phyloP scores from a whole-genome alignment of 2,797 vertebrate genomes.

The Hypotaenidia philippensis region DNA sequence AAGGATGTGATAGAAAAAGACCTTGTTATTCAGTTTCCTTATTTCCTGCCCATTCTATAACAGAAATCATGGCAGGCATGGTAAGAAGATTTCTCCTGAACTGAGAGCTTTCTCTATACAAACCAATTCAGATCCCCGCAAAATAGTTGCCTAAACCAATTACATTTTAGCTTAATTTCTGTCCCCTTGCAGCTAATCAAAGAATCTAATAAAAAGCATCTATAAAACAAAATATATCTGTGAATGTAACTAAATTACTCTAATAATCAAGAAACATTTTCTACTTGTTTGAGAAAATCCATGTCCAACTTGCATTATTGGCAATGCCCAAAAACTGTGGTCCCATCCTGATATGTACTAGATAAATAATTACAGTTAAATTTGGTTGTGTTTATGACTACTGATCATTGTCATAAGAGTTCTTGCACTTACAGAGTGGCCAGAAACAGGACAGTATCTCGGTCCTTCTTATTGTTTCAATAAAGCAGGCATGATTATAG shows the following conservation, averaged over 20 bases:
- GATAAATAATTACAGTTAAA: not conserved
- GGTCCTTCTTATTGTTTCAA: not conserved
- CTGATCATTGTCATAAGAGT: not conserved
- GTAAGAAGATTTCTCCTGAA: not conserved
- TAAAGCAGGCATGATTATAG: rapidly evolving
- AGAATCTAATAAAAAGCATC: not conserved
- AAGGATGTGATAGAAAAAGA: not conserved
- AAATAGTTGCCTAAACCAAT: not conserved
- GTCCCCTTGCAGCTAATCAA: not conserved
- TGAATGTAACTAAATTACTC: not conserved
- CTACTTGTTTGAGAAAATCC: not conserved
- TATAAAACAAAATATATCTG: not conserved
- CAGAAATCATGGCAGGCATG: not conserved
- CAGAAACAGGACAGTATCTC: not conserved
- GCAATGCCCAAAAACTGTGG: not conserved
- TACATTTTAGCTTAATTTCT: not conserved
- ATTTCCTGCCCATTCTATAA: not conserved
- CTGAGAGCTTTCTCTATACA: not conserved
- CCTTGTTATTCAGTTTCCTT: not conserved
- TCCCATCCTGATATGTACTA: not conserved
- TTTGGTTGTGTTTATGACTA: not conserved
- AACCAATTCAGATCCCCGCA: not conserved
- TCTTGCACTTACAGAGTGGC: not conserved
- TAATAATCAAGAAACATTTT: not conserved
- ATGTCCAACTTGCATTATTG: not conserved